These are phyloP conservation scores for Myiagra hebetior DNA, from an alignment of 2,113 vertebrate species.

Conservation along the genomic window DNA sequence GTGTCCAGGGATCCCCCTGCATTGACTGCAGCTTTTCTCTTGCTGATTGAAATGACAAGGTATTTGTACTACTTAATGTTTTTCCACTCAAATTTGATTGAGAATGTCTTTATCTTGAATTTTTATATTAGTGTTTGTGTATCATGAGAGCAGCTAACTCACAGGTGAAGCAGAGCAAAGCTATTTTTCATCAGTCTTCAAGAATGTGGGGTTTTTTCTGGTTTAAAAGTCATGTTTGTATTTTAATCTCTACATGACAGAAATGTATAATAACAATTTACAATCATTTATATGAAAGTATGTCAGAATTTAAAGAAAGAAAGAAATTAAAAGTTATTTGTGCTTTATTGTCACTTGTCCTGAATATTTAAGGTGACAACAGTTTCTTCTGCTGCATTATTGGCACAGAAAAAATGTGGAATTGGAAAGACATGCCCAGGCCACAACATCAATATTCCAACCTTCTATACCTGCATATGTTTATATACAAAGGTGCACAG, in stretches of 20 bases:
- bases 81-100: not conserved
- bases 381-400: not conserved
- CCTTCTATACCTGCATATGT: not conserved
- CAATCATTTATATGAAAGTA: not conserved
- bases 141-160: not conserved
- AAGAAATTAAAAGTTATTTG: not conserved
- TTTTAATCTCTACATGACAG: not conserved
- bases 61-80: not conserved
- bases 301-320: not conserved
- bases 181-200: not conserved
- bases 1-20: not conserved
- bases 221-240: not conserved
- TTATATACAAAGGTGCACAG: not conserved
- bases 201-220: fast-evolving
- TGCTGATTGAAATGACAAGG: not conserved
- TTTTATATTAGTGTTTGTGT: not conserved
- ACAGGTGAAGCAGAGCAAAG: not conserved
- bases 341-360: not conserved
- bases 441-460: not conserved
- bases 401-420: not conserved
- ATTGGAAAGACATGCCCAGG: not conserved
- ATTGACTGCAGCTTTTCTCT: not conserved
- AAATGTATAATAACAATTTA: not conserved
- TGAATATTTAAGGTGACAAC: not conserved
- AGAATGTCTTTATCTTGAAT: not conserved